Base-by-base conservation (phyloP, 2,797 vertebrate genomes). In the Eurystomus glaucurus region DNA sequence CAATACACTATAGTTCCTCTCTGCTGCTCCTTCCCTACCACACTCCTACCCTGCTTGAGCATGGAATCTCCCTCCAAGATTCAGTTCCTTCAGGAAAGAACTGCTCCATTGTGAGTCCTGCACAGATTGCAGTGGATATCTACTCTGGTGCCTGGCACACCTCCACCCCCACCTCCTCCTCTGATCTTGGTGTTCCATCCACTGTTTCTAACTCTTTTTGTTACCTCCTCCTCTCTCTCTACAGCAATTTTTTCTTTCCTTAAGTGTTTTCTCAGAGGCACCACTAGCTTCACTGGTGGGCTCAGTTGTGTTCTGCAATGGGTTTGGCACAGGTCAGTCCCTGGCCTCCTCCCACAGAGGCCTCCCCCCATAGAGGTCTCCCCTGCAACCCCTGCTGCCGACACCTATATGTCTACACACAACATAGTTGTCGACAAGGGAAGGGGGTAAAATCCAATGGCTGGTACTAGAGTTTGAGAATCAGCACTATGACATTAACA, bases 41-140 rank as follows among this genome's bases (percentile, higher is more conserved):
- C 16, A 35, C 3, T 39, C 82, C 16, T 58, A 41, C 20, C 4
- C 26, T 25, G 6, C n/a, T 55, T 39, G 57, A 58, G 6, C 7
- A n/a, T 5, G 17, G 6, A 33, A 16, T 64, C 12, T 75, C 11
- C 1, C 2, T 1, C 1, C 1, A 1, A 55, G 19, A 26, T 64
- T 71, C 41, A 55, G 2, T 9, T 85, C 22, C 58, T 54, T 57
- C 65, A 46, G 12, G 7, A 83, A 83, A 70, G 57, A 45, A 65
- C n/a, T 23, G 10, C 7, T 78, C n/a, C n/a, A n/a, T 35, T 3
- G 0, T 14, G 10, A 4, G 14, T 75, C 33, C 45, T 58, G 57
- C 31, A 57, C 14, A 84, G 20, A 11, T 25, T 66, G 15, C 8
- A 26, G 31, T 14, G 45, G n/a, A 39, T 11, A 39, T 9, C 16